Evolutionary conservation across 30 jellyfish, hydroid and myxozoan genomes (phyloP).

Genomic region (Cassiopea andromeda): DNA sequence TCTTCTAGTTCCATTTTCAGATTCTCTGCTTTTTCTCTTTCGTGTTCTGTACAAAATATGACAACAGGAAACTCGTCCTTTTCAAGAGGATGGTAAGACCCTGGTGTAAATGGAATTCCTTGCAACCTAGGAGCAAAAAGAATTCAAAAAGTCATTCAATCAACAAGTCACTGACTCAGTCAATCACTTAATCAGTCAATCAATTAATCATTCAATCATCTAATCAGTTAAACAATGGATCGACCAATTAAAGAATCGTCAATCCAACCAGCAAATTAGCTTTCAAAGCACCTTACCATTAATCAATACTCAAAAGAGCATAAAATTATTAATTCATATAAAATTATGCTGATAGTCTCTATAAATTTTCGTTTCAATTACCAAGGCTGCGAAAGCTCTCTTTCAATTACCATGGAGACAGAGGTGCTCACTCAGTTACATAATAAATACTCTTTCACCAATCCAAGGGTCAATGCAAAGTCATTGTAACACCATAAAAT

Average conservation of each 20-base stretch:
- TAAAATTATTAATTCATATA: too few species aligned
- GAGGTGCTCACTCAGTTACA: too few species aligned
- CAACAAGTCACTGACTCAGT: neutral
- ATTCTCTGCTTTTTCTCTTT: constrained; percentile 29
- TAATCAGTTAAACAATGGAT: neutral
- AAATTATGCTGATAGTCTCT: too few species aligned
- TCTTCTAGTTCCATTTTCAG: constrained; percentile 36
- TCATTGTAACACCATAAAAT: too few species aligned
- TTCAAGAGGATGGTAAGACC: constrained; percentile 12
- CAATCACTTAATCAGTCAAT: neutral
- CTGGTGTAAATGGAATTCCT: constrained; percentile 63
- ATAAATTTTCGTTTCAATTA: too few species aligned
- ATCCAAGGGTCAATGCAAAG: too few species aligned
- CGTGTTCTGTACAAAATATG: constrained; percentile 45
- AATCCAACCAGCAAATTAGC: neutral
- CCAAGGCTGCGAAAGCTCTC: too few species aligned
- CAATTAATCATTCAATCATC: neutral
- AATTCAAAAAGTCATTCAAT: neutral
- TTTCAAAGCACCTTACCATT: too few species aligned
- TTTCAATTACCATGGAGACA: too few species aligned
- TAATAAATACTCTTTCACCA: too few species aligned
- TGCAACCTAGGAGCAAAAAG: constrained; percentile 3
- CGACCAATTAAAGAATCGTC: neutral
- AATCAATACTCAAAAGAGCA: too few species aligned
- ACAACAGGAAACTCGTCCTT: constrained; percentile 51